Evolutionary conservation across 1,140 invertebrate genomes (phyloP).

Genomic region (Pseudomyrmex flavicornis): DNA sequence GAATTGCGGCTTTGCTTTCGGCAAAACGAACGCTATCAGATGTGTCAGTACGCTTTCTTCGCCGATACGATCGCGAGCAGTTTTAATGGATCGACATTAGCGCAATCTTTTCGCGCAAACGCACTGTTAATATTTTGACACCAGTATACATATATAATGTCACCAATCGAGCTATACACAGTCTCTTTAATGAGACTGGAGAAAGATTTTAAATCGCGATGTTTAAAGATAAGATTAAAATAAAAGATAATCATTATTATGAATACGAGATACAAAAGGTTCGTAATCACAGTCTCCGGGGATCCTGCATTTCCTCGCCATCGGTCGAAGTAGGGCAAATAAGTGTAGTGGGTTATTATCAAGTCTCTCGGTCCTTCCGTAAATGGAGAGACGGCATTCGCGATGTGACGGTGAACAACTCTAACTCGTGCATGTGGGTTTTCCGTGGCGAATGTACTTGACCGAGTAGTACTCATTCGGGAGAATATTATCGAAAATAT

Average conservation of each 20-base stretch:
- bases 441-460: constrained; percentile 41
- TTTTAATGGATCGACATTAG: neutral
- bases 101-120: neutral
- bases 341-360: constrained; percentile 73
- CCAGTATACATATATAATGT: neutral
- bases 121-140: neutral
- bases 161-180: neutral
- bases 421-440: constrained; percentile 19
- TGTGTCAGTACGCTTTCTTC: constrained; percentile 11
- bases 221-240: neutral
- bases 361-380: constrained; percentile 70
- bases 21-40: constrained; percentile 5
- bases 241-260: constrained; percentile 64
- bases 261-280: constrained; percentile 39
- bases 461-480: constrained; percentile 21
- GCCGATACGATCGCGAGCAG: constrained; percentile 4
- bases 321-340: constrained; percentile 69
- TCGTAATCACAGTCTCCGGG: constrained; percentile 36
- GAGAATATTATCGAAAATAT: constrained; percentile 11
- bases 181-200: constrained; percentile 1
- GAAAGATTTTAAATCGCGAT: neutral
- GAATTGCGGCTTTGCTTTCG: constrained; percentile 48
- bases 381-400: constrained; percentile 75
- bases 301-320: constrained; percentile 59
- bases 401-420: constrained; percentile 58